phyloP scores from a whole-genome alignment of 2,888 invertebrate species.

The Tenthredo distinguenda region DNA sequence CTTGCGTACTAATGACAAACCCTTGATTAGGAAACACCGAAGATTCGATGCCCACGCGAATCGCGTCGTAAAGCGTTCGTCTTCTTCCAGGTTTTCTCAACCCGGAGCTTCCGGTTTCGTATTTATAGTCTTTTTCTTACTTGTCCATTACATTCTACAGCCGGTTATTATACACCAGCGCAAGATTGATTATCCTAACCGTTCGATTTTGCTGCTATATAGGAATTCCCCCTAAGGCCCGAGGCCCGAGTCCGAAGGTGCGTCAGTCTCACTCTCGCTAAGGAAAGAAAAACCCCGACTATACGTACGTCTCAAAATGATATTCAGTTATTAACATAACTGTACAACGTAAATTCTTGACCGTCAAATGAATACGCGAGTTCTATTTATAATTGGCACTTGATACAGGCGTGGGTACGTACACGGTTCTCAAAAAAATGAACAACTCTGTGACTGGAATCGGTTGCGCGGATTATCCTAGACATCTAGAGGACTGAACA shows the following conservation, averaged over 20 bases:
- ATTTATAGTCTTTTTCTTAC: not conserved
- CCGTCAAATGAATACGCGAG: slow-evolving; percentile 6
- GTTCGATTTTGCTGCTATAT: slow-evolving; percentile 15
- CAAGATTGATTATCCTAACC: slow-evolving; percentile 15
- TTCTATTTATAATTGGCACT: slow-evolving; percentile 35
- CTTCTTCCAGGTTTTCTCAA: not conserved
- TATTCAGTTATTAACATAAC: slow-evolving; percentile 11
- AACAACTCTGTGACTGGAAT: slow-evolving; percentile 30
- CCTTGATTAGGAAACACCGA: slow-evolving; percentile 26
- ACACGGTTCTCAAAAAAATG: not conserved
- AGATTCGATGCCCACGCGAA: not conserved
- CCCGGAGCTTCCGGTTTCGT: not conserved
- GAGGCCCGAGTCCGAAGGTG: not conserved
- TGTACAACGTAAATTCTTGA: slow-evolving; percentile 8
- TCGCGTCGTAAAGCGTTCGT: not conserved
- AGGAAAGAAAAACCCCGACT: not conserved
- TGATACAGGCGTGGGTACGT: slow-evolving; percentile 12
- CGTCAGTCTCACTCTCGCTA: slow-evolving; percentile 14
- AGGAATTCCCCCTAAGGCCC: not conserved
- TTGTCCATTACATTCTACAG: not conserved
- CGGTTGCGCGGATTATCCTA: not conserved
- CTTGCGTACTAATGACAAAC: not conserved
- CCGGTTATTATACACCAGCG: not conserved
- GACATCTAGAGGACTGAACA: slow-evolving; percentile 16
- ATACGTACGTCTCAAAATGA: not conserved